Base-by-base conservation (phyloP, 2,797 vertebrate species). In the Mormyrops attenuatus region DNA sequence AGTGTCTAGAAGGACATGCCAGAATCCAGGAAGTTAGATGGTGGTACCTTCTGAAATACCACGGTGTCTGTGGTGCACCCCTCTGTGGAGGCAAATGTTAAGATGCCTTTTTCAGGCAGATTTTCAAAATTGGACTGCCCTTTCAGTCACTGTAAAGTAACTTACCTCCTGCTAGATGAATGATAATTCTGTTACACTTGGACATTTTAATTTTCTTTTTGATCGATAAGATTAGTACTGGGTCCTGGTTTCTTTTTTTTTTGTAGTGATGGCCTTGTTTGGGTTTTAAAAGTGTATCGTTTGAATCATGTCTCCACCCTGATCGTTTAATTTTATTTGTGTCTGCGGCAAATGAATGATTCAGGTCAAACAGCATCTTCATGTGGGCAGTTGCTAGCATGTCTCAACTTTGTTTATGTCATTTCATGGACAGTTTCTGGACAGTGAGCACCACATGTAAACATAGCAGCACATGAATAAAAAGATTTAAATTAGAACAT, bases 351-450 rank as follows among this genome's bases (percentile, higher is more conserved):
- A 85, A 89, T 85, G 52, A 91, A 69, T 69, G 30, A 73, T 88
- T 95, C 90, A 99, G 97, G 90, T 97, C 97, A 63, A 97, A 95
- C 89, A 97, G 96, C 91, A 99, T 97, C 94, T 98, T 99, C 92
- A 53, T 85, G 84, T 26, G 26, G 50, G 47, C 17, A 60, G 60
- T 66, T 30, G 57, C 38, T 34, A 20, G 50, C 53, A 60, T 87
- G 85, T 53, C 41, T 57, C 57, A 47, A 2, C 17, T 47, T 49
- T 60, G 17, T 41, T 60, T 66, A 44, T 52, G 22, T 88, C 55
- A 47, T 6, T 88, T 88, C 41, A 49, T 15, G 38, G 57, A 38
- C 55, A 88, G n/a, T 88, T 44, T 66, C 22, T 88, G 87, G 57
- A 88, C 87, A 63, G 38, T 41, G 53, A 88, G 87, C 1, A 9